Evolutionary conservation across 2,113 vertebrate species (phyloP).

Genomic region (Charadrius vociferus): DNA sequence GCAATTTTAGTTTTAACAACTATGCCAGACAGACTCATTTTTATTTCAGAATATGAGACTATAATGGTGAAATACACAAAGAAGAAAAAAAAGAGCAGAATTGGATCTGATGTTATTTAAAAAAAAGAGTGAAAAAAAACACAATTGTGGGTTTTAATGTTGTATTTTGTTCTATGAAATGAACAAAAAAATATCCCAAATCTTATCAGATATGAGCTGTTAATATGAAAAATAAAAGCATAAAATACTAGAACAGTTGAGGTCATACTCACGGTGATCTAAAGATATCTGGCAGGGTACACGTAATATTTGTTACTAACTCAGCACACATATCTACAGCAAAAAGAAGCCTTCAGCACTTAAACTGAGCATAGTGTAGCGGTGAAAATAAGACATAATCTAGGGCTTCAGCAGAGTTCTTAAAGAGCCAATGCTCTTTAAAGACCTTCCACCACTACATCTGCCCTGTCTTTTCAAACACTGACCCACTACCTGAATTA

Average conservation of each 20-base stretch:
- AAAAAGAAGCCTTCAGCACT: not conserved
- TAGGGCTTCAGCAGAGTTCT: not conserved
- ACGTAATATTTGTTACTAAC: not conserved
- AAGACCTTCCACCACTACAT: not conserved
- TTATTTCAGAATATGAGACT: not conserved
- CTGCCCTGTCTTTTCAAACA: not conserved
- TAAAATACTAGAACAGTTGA: not conserved
- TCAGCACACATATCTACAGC: not conserved
- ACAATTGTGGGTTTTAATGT: not conserved
- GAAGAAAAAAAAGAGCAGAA: not conserved
- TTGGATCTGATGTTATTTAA: not conserved
- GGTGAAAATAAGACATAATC: not conserved
- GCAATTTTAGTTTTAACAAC: not conserved
- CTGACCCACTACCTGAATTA: not conserved
- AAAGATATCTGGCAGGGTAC: not conserved
- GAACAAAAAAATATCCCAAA: not conserved
- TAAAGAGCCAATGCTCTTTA: not conserved
- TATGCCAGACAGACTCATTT: not conserved
- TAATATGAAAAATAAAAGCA: not conserved
- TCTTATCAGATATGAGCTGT: not conserved
- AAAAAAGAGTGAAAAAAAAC: not conserved
- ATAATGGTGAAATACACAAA: not conserved
- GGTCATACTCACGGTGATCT: not conserved
- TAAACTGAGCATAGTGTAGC: not conserved
- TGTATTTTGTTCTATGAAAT: not conserved